A percentile compares a stretch with the other conserved stretches of the same genome.
Conservation (phyloP, 2,888 invertebrate genomes). For the Anoplius nigerrimus region DNA sequence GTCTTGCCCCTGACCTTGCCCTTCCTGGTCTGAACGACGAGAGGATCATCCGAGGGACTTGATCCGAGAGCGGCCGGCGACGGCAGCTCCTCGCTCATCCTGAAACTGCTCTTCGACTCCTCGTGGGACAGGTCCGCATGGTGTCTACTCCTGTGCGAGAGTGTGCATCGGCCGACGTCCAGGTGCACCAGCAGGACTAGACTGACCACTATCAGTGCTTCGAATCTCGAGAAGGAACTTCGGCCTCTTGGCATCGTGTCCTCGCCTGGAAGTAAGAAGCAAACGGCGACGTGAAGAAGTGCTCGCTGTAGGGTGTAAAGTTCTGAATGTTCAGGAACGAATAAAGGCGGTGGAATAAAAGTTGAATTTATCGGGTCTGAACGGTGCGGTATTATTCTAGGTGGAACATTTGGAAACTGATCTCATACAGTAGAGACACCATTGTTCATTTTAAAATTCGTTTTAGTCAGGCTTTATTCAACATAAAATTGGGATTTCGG, state of each 20-base stretch:
- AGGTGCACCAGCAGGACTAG: slow-evolving; percentile 57
- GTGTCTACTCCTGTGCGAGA: slow-evolving; percentile 71
- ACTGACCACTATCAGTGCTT: slow-evolving; percentile 62
- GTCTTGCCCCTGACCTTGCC: slow-evolving; percentile 87
- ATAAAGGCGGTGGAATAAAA: no score
- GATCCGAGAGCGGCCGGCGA: slow-evolving; percentile 55
- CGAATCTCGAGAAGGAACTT: slow-evolving; percentile 60
- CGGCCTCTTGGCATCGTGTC: slow-evolving; percentile 67
- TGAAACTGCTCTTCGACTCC: slow-evolving; percentile 58
- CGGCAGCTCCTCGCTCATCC: slow-evolving; percentile 67
- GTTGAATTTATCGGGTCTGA: no score
- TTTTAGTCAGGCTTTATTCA: no score
- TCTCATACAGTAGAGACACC: no score
- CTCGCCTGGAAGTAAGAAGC: slow-evolving; percentile 46
- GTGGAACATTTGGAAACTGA: no score
- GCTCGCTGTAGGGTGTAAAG: no score
- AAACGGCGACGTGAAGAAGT: neutral
- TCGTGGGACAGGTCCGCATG: slow-evolving; percentile 69
- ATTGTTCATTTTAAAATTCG: no score
- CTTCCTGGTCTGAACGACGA: slow-evolving; percentile 87
- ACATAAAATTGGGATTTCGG: no score
- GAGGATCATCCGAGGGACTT: slow-evolving; percentile 79
- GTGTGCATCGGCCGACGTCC: slow-evolving; percentile 63
- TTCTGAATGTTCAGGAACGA: slow-evolving; percentile 9
- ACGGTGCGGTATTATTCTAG: no score